A percentile compares a stretch with the other conserved stretches of the same genome.
Evolutionary conservation across 2,888 invertebrate genomes (phyloP).

Genomic region (Blastobasis lacticolella): DNA sequence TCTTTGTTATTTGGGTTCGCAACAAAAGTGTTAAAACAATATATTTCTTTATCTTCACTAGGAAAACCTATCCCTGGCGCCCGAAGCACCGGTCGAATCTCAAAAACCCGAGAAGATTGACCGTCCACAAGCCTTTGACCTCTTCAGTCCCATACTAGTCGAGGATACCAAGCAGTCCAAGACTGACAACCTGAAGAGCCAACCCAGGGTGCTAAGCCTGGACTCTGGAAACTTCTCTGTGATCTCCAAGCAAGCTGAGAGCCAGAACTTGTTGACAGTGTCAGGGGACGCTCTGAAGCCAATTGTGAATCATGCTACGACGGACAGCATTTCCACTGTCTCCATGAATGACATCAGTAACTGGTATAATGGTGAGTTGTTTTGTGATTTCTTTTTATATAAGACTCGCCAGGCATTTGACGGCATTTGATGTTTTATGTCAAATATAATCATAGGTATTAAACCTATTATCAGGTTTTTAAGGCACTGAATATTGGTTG

Average conservation of each 20-base stretch:
- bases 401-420: too few relatives aligned
- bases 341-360: constrained; percentile 77
- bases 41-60: constrained; percentile 14
- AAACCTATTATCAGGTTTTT: too few relatives aligned
- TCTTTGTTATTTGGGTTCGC: too few relatives aligned
- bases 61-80: constrained; percentile 39
- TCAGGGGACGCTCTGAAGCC: constrained; percentile 55
- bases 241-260: constrained; percentile 45
- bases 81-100: constrained; percentile 21
- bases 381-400: too few relatives aligned
- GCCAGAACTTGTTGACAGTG: constrained; percentile 41
- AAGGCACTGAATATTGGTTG: too few relatives aligned
- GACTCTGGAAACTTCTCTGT: constrained; percentile 63
- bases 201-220: constrained; percentile 52
- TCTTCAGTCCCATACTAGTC: constrained; percentile 71
- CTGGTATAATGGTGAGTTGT: constrained; percentile 75
- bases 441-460: too few relatives aligned
- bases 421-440: too few relatives aligned
- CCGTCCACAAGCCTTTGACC: constrained; percentile 57
- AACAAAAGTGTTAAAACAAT: too few relatives aligned
- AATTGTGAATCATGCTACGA: constrained; percentile 44
- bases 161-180: constrained; percentile 53
- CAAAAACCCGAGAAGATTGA: constrained; percentile 33
- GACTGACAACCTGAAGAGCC: constrained; percentile 39
- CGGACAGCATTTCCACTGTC: constrained; percentile 64